These are phyloP conservation scores for Drosophila anomalata DNA, from an alignment of 2,888 invertebrate genomes.

Conservation along the genomic window DNA sequence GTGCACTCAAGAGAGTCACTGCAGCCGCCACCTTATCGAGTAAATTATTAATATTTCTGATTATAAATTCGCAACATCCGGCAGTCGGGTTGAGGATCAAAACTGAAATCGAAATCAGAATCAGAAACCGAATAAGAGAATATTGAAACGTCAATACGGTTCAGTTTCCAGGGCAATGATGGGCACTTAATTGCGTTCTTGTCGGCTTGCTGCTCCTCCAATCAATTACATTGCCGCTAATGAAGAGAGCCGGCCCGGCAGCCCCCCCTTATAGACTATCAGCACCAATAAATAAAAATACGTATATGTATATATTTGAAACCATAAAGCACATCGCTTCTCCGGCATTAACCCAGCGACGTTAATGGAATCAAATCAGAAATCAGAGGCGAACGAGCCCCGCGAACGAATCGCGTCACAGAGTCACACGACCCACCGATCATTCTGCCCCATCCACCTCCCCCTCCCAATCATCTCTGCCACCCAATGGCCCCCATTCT, in stretches of 20 bases:
- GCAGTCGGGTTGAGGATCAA: slow-evolving; percentile 39
- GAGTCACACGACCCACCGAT: slow-evolving; percentile 63
- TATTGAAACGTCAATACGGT: slow-evolving; percentile 16
- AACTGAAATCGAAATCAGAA: slow-evolving; percentile 19
- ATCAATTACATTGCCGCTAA: slow-evolving; percentile 42
- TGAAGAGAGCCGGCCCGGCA: slow-evolving; percentile 23
- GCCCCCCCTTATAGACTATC: slow-evolving; percentile 36
- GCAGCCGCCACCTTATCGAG: slow-evolving; percentile 40
- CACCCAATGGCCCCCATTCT: too few relatives aligned
- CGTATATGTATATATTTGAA: slow-evolving; percentile 7
- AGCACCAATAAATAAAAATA: slow-evolving; percentile 5
- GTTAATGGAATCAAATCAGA: slow-evolving; percentile 68
- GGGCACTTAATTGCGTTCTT: slow-evolving; percentile 46
- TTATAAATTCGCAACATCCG: slow-evolving; percentile 66
- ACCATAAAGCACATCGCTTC: slow-evolving; percentile 17
- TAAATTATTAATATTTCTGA: slow-evolving; percentile 30
- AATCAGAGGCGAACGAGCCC: slow-evolving; percentile 42
- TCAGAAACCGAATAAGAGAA: slow-evolving; percentile 5
- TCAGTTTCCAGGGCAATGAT: slow-evolving; percentile 19
- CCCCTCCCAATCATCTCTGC: not conserved
- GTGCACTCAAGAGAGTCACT: slow-evolving; percentile 12
- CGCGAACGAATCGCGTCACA: slow-evolving; percentile 55
- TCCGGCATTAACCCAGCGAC: slow-evolving; percentile 39
- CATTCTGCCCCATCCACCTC: slow-evolving; percentile 4
- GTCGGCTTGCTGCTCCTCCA: slow-evolving; percentile 17